phyloP scores from a whole-genome alignment of 2,113 vertebrate genomes.

The Alces alces region DNA sequence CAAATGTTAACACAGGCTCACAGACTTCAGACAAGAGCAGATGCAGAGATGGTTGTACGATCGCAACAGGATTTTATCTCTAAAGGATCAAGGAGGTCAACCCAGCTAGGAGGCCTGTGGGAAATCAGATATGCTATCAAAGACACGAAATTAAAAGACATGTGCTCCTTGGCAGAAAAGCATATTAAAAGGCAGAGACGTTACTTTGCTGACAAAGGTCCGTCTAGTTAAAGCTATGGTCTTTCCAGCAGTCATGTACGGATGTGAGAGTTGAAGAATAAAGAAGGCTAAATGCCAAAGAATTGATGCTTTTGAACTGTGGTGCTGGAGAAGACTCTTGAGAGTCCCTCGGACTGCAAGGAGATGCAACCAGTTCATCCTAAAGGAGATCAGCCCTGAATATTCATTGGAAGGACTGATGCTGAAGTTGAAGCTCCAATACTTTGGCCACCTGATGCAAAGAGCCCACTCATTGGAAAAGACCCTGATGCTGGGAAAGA shows the following conservation, averaged over 20 bases:
- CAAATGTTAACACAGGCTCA: neutral
- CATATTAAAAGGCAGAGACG: neutral
- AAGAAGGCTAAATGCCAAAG: neutral
- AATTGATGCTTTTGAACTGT: neutral
- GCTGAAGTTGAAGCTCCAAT: neutral
- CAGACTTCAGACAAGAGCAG: neutral
- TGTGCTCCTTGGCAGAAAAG: neutral
- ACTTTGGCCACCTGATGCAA: neutral
- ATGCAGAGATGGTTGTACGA: neutral
- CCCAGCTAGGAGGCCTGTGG: neutral
- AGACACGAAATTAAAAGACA: neutral
- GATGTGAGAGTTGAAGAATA: neutral
- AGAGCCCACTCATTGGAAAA: neutral
- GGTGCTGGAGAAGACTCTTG: neutral
- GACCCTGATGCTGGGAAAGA: neutral
- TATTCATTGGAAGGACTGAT: neutral
- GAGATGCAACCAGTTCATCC: neutral
- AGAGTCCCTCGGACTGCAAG: neutral
- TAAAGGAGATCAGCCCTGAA: neutral
- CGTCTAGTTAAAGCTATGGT: neutral
- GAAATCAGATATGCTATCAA: neutral
- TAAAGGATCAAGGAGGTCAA: neutral
- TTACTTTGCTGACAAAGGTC: neutral
- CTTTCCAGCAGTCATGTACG: neutral
- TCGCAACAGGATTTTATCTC: neutral